Base-by-base conservation (phyloP, 2,113 vertebrate species). In the Mohoua ochrocephala region DNA sequence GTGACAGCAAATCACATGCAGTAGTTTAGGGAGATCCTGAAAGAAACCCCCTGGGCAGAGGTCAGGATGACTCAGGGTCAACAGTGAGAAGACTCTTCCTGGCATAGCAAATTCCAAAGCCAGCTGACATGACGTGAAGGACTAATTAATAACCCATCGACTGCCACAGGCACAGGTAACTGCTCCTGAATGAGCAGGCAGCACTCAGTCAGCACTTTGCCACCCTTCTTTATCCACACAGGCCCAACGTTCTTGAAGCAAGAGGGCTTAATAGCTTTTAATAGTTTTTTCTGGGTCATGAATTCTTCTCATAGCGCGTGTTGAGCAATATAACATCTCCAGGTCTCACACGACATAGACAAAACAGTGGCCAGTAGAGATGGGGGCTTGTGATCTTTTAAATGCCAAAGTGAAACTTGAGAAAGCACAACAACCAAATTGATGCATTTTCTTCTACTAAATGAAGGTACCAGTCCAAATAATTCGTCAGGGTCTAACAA, bases 401-500 rank as follows among this genome's bases (percentile, higher is more conserved):
- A 37, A 30, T 39, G 39, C 61, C 61, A 31, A 44, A 76, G 39
- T 64, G 54, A 83, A 73, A 79, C 52, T 6, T 61, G 45, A 86
- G 59, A 68, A 75, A n/a, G 52, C 9, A 7, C 30, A 89, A 28
- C 31, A 65, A 64, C 13, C 18, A 63, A 67, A 52, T 3, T 80
- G n/a, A 87, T 11, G 33, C 47, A 45, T 92, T 84, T 81, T 73
- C 33, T 86, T 68, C 65, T 42, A 26, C 45, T 93, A 64, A 83
- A 78, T 69, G 61, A 69, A 79, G 28, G 33, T 61, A 60, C 28
- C 21, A 56, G 52, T 44, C 30, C 53, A 94, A 84, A 78, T 45
- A 90, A 88, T 41, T 57, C 37, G 89, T 93, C 61, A 75, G 56
- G 41, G 21, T 79, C 79, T 81, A 94, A 89, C 28, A 86, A 60